Percentiles rank a stretch among this genome's conserved stretches.
Conservation (phyloP, 2,888 invertebrate species). For the Epinotia brunnichana region DNA sequence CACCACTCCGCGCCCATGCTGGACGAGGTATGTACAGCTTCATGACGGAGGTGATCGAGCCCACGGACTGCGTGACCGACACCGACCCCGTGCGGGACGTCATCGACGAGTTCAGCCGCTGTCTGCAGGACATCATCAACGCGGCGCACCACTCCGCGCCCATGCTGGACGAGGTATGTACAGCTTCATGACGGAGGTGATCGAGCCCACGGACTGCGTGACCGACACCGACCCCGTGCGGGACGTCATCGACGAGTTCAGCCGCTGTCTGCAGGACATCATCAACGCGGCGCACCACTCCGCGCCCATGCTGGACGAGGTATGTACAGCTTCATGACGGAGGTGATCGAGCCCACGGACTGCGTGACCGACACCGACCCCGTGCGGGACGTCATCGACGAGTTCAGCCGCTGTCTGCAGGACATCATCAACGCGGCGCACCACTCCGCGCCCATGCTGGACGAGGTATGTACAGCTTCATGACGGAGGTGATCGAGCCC, state of each 20-base stretch:
- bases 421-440: no score
- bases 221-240: background rate
- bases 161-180: background rate
- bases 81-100: constrained; percentile 86
- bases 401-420: no score
- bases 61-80: constrained; percentile 6
- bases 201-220: background rate
- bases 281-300: constrained; percentile 2
- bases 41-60: background rate
- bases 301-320: background rate
- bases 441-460: no score
- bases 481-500: no score
- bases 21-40: background rate
- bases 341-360: no score
- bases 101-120: constrained; percentile 96
- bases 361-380: no score
- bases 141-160: constrained; percentile 10
- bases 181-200: no score
- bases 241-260: constrained; percentile 12
- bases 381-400: no score
- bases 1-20: no score
- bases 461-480: no score
- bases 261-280: constrained; percentile 15
- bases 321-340: background rate
- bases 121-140: constrained; percentile 62